A percentile compares a stretch with the other conserved stretches of the same genome.
Conservation (phyloP, 1,140 invertebrate species). For the Eumaeus atala region DNA sequence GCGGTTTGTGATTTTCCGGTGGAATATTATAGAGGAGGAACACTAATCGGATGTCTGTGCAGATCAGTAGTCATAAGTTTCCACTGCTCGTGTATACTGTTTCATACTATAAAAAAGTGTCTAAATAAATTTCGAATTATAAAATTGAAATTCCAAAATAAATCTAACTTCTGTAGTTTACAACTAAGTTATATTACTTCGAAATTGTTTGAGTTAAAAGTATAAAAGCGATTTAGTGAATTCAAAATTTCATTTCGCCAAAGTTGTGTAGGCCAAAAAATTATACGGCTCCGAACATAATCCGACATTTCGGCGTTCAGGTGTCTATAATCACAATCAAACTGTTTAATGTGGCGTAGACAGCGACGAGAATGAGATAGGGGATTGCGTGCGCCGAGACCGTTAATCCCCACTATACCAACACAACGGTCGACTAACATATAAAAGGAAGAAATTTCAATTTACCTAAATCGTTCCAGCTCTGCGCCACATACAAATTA, state of each 20-base stretch:
- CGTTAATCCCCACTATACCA: slow-evolving; percentile 52
- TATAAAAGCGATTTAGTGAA: slow-evolving; percentile 8
- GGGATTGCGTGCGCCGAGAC: slow-evolving; percentile 45
- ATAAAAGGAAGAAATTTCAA: slow-evolving; percentile 64
- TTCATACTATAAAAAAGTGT: too few species aligned
- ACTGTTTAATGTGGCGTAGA: slow-evolving; percentile 65
- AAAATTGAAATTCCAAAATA: slow-evolving; percentile 12
- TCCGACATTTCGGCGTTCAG: slow-evolving; percentile 23
- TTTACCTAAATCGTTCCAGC: slow-evolving; percentile 52
- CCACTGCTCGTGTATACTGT: too few species aligned
- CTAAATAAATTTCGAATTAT: too few species aligned
- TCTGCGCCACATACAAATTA: slow-evolving; percentile 20
- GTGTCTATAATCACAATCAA: slow-evolving; percentile 59
- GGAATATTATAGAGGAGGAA: too few species aligned
- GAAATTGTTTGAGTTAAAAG: slow-evolving; percentile 11
- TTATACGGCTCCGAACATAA: neutral
- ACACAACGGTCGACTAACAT: slow-evolving; percentile 36
- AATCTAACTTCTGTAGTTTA: slow-evolving; percentile 17
- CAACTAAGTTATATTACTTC: slow-evolving; percentile 14
- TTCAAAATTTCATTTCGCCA: neutral
- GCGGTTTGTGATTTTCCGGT: too few species aligned
- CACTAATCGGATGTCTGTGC: too few species aligned
- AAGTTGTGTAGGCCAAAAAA: neutral
- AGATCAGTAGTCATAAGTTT: too few species aligned
- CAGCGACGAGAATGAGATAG: slow-evolving; percentile 56